These are phyloP conservation scores for Vombatus ursinus DNA, from an alignment of 2,113 vertebrate species.

Conservation along the genomic window DNA sequence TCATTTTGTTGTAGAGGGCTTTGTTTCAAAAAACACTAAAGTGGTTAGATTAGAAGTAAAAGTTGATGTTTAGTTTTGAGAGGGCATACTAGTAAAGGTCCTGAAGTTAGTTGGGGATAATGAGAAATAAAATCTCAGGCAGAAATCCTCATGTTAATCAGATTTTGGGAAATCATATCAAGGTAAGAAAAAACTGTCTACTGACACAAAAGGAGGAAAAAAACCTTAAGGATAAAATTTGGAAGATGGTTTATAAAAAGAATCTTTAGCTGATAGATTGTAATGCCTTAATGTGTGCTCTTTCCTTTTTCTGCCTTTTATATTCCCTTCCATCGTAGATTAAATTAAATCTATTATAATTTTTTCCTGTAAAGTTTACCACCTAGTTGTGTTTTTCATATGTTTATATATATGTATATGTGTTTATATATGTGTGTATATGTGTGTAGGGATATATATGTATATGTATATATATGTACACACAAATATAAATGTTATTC, in stretches of 20 bases:
- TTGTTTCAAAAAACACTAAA: constrained; percentile 12
- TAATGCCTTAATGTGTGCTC: neutral
- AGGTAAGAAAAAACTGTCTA: neutral
- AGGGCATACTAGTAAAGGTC: neutral
- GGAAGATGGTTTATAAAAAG: neutral
- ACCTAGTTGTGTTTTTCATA: neutral
- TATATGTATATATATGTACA: no score
- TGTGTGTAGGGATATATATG: no score
- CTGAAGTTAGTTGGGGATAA: neutral
- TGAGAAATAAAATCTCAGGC: neutral
- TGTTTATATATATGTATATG: no score
- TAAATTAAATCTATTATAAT: neutral
- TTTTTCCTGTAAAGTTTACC: neutral
- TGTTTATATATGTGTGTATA: neutral
- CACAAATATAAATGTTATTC: neutral
- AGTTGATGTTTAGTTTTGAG: neutral
- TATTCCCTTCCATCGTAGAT: constrained; percentile 1
- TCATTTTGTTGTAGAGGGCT: neutral
- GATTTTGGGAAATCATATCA: no score
- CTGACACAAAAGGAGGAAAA: constrained; percentile 10
- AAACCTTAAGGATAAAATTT: neutral
- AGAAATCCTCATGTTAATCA: neutral
- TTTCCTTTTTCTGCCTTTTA: neutral
- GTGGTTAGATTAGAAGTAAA: neutral
- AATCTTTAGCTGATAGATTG: constrained; percentile 16